phyloP scores from a whole-genome alignment of 1,140 invertebrate genomes.

The Rhyzopertha dominica region DNA sequence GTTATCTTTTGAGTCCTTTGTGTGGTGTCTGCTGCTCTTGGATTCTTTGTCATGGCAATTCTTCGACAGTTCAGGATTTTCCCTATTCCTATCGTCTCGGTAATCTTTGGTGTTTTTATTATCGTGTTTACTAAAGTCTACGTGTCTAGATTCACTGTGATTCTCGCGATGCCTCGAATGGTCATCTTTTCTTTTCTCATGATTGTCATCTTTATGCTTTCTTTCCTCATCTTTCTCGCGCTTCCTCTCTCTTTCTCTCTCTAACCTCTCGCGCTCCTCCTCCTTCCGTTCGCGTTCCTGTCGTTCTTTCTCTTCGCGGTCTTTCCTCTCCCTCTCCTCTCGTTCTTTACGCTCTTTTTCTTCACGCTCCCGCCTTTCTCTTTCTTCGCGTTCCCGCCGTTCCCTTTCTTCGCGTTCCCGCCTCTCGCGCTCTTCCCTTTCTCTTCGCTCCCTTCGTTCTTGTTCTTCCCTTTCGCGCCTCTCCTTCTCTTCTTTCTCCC shows the following conservation, averaged over 20 bases:
- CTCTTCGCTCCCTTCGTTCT: constrained; percentile 25
- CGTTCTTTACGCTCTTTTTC: constrained; percentile 22
- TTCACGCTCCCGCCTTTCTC: constrained; percentile 14
- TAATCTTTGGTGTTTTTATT: constrained; percentile 33
- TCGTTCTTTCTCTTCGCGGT: constrained; percentile 31
- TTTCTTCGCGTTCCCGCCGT: constrained; percentile 23
- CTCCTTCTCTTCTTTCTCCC: constrained; percentile 25
- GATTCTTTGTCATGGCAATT: constrained; percentile 21
- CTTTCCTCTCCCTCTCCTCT: constrained; percentile 15
- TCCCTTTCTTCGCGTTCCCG: constrained; percentile 34
- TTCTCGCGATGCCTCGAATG: constrained; percentile 35
- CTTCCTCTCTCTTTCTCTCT: constrained; percentile 31
- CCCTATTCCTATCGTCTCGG: constrained; percentile 17
- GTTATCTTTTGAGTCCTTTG: constrained; percentile 35
- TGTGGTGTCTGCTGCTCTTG: constrained; percentile 10
- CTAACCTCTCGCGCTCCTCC: constrained; percentile 23
- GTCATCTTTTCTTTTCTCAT: constrained; percentile 36
- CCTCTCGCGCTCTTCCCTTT: constrained; percentile 34
- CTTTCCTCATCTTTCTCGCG: constrained; percentile 18
- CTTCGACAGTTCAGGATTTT: constrained; percentile 6
- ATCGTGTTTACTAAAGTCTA: constrained; percentile 30
- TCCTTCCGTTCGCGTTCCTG: constrained; percentile 15
- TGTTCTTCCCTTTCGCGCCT: constrained; percentile 19
- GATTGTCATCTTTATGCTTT: constrained; percentile 40
- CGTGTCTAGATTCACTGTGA: constrained; percentile 38